These are phyloP conservation scores for Leucoraja erinaceus DNA, from an alignment of 2,113 vertebrate genomes.

Conservation along the genomic window DNA sequence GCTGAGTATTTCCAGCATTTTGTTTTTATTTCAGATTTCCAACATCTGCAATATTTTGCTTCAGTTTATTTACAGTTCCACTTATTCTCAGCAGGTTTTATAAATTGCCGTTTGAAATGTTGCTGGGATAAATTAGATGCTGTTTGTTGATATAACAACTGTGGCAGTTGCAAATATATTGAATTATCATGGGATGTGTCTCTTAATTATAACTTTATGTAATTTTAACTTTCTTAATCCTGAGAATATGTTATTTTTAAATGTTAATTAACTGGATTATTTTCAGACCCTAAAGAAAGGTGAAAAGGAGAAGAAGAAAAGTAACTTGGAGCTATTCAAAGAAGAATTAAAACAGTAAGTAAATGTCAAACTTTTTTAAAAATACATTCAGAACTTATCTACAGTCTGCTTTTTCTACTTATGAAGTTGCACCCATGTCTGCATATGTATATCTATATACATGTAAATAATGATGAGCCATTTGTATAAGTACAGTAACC, in stretches of 20 bases:
- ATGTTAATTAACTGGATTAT: constrained; percentile 41
- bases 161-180: not conserved
- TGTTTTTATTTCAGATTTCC: too few relatives aligned
- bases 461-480: too few relatives aligned
- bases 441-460: too few relatives aligned
- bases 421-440: too few relatives aligned
- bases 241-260: too few relatives aligned
- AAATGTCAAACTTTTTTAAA: constrained; percentile 6
- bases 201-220: not conserved
- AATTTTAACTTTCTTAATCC: not conserved
- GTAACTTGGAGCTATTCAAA: constrained; percentile 97
- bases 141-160: not conserved
- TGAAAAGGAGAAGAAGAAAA: constrained; percentile 99
- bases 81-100: too few relatives aligned
- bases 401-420: not conserved
- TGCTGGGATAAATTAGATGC: not conserved
- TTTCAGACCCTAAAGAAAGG: constrained; percentile 78
- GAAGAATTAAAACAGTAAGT: constrained; percentile 97
- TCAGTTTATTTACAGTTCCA: too few relatives aligned
- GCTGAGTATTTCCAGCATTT: too few relatives aligned
- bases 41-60: too few relatives aligned
- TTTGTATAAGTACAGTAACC: too few relatives aligned
- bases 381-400: not conserved
- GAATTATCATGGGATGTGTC: not conserved
- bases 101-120: not conserved